Evolutionary conservation across 2,797 vertebrate genomes (phyloP), one percentile per base, ranked within the genome.

Genomic region (Discoglossus pictus): DNA sequence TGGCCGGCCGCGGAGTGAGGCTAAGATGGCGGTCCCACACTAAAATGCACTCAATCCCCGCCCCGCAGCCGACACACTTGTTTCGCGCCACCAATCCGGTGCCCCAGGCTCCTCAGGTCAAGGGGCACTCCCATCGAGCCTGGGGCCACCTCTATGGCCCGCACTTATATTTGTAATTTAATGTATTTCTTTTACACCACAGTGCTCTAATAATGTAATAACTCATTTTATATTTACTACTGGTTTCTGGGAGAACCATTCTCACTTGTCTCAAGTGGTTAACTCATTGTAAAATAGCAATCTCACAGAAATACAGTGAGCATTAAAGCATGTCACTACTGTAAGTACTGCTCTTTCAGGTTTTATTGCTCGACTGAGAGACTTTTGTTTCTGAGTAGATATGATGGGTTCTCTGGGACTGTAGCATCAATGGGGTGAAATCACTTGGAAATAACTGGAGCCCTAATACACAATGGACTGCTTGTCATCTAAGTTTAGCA

Each of bases 241-340:
- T 56, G 27, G 15, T 38, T 38, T 42, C 20, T 44, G 23, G 27
- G 38, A 35, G 20, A 40, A 12, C 21, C 21, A 42, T 24, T 38
- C 59, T 42, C 27, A 43, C 52, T 52, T 71, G 68, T 71, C 68
- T 71, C 53, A 27, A 21, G 58, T 65, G 68, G 68, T 71, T 65
- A 71, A 64, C 68, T 51, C 43, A 50, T 71, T 56, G 60, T 40
- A 71, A 56, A 56, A 64, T 71, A 64, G 64, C 68, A 64, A 43
- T 71, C 58, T 65, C 39, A 59, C 25, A 59, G 61, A 39, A 64
- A 52, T 59, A 65, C 53, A 44, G 55, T 71, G 47, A 43, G n/a
- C 61, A 71, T 53, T 59, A 71, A 71, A 64, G 68, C 68, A 64
- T 71, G 61, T 59, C 68, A 71, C 61, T 64, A 59, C 61, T 64